phyloP scores from a whole-genome alignment of 2,888 invertebrate genomes.

The Tortricodes alternella region DNA sequence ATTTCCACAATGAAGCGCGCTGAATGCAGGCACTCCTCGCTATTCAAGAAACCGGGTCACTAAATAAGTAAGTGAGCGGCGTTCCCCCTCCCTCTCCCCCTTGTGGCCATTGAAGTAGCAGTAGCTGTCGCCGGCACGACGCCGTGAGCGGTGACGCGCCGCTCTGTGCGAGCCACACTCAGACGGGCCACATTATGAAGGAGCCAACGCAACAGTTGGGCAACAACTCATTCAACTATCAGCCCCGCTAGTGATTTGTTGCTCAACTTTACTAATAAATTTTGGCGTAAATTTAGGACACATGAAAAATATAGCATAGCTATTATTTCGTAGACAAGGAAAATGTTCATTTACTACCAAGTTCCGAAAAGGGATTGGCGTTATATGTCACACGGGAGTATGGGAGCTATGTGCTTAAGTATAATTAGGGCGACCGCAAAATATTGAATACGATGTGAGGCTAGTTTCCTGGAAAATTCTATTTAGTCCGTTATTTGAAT shows the following conservation, averaged over 20 bases:
- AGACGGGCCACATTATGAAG: not conserved
- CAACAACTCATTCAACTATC: constrained; percentile 4
- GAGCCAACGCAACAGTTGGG: constrained; percentile 14
- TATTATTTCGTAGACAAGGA: not conserved
- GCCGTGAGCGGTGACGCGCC: too few relatives aligned
- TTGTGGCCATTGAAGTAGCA: too few relatives aligned
- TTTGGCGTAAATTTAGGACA: not conserved
- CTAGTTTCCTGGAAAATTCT: too few relatives aligned
- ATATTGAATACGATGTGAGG: too few relatives aligned
- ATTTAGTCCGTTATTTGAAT: too few relatives aligned
- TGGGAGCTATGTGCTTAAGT: too few relatives aligned
- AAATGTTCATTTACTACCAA: not conserved
- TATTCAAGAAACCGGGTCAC: constrained; percentile 26
- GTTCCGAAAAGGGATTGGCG: too few relatives aligned
- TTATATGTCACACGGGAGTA: too few relatives aligned
- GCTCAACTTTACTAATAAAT: constrained; percentile 19
- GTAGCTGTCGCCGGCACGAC: too few relatives aligned
- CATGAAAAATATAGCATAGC: not conserved
- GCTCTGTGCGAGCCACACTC: not conserved
- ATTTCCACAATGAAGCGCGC: constrained; percentile 22
- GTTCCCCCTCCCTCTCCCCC: too few relatives aligned
- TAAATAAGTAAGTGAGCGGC: constrained; percentile 20
- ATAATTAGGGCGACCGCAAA: too few relatives aligned
- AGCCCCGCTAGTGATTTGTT: not conserved
- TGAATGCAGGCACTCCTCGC: constrained; percentile 22